Conservation (phyloP, 2,888 invertebrate genomes). For the Drosophila demipolita region DNA sequence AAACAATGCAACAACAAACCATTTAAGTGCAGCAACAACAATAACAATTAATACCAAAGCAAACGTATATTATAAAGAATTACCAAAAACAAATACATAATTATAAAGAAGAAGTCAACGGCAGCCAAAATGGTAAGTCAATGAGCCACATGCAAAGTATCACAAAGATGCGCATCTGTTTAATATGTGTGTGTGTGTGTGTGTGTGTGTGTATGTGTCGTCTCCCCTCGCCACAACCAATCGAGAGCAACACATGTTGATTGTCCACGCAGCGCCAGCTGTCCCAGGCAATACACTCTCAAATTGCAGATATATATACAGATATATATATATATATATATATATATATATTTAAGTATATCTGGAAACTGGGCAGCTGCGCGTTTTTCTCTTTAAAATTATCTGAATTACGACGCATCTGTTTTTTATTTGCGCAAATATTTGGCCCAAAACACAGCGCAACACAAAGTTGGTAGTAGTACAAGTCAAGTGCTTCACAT, state of each 20-base stretch:
- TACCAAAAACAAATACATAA: constrained; percentile 8
- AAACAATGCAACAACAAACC: constrained; percentile 33
- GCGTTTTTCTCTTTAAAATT: constrained; percentile 36
- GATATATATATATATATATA: background rate
- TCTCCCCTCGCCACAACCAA: background rate
- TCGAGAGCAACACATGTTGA: constrained; percentile 74
- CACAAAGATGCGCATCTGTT: constrained; percentile 49
- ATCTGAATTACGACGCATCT: constrained; percentile 60
- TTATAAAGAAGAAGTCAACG: constrained; percentile 4
- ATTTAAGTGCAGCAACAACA: constrained; percentile 31
- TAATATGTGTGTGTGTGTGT: constrained; percentile 8
- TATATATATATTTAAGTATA: constrained; percentile 21
- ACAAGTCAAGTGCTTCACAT: constrained; percentile 43
- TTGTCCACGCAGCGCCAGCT: constrained; percentile 68
- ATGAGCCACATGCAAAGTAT: constrained; percentile 45
- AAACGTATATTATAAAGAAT: background rate
- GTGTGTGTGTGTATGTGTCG: constrained; percentile 10
- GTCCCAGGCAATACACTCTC: constrained; percentile 54
- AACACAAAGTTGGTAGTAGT: constrained; percentile 28
- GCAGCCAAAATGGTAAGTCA: constrained; percentile 62
- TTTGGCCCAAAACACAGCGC: constrained; percentile 44
- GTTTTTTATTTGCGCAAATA: constrained; percentile 74
- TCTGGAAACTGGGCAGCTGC: constrained; percentile 53
- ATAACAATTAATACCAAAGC: constrained; percentile 20
- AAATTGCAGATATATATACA: constrained; percentile 6